Evolutionary conservation across 1,140 invertebrate species (phyloP).

Genomic region (Bombyx mori): ASM3026992v2 NC_085129.1:18113001-18113500

Average conservation of each 20-base stretch:
- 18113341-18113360: constrained; percentile 28
- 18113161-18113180: constrained; percentile 30
- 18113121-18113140: constrained; percentile 43
- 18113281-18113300: constrained; percentile 55
- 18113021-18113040: too few relatives aligned
- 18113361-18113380: constrained; percentile 20
- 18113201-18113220: constrained; percentile 23
- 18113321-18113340: constrained; percentile 39
- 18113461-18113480: constrained; percentile 31
- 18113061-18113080: too few relatives aligned
- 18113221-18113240: constrained; percentile 39
- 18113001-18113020: too few relatives aligned
- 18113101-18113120: constrained; percentile 22
- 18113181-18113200: constrained; percentile 30
- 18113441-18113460: constrained; percentile 38
- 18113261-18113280: constrained; percentile 23
- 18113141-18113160: constrained; percentile 30
- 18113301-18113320: constrained; percentile 49
- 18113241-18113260: constrained; percentile 49
- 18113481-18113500: constrained; percentile 31
- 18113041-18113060: too few relatives aligned
- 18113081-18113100: neutral
- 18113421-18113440: constrained; percentile 20
- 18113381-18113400: constrained; percentile 38
- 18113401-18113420: constrained; percentile 26